Evolutionary conservation across 2,888 invertebrate species (phyloP).

Genomic region (Zelleria hepariella): DNA sequence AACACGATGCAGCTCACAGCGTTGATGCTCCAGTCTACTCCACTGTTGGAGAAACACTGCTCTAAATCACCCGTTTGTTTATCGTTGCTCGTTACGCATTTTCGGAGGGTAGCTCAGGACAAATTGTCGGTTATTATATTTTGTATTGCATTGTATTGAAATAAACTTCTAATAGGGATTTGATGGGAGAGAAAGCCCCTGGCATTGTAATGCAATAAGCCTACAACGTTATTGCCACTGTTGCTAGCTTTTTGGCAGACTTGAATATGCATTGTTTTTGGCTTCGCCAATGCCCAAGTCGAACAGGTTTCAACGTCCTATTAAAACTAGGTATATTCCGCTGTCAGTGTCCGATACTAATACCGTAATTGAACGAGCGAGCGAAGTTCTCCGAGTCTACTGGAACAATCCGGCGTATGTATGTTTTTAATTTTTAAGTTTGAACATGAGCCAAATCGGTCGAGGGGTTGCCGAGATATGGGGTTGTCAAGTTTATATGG

Average conservation of each 20-base stretch:
- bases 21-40: too few species aligned
- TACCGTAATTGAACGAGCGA: too few species aligned
- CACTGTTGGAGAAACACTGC: not conserved
- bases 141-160: not conserved
- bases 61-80: slow-evolving; percentile 5
- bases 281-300: not conserved
- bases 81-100: slow-evolving; percentile 5
- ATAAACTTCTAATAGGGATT: not conserved
- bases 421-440: too few species aligned
- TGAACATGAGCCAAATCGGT: too few species aligned
- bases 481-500: too few species aligned
- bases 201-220: not conserved
- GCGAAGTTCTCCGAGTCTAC: too few species aligned
- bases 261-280: not conserved
- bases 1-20: too few species aligned
- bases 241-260: not conserved
- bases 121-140: not conserved
- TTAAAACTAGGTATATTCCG: too few species aligned
- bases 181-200: not conserved
- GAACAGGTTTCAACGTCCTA: too few species aligned
- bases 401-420: too few species aligned
- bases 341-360: too few species aligned
- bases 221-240: not conserved
- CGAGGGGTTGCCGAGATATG: too few species aligned
- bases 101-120: slow-evolving; percentile 1